Conservation (phyloP, 2,113 vertebrate genomes). For the Cephalopholis sonnerati region DNA sequence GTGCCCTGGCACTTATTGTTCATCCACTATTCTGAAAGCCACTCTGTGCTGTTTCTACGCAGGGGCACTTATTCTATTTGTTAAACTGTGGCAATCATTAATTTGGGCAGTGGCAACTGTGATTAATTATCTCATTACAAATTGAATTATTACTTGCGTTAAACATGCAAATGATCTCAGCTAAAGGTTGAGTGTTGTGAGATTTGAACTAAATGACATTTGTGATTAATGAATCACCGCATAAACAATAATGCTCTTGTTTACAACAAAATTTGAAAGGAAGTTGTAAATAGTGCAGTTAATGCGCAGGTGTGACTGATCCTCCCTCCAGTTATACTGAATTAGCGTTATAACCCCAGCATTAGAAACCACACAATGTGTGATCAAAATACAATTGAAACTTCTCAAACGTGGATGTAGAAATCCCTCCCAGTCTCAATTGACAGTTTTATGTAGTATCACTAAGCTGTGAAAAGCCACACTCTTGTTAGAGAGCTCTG, state of each 20-base stretch:
- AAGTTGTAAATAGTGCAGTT: slow-evolving; percentile 44
- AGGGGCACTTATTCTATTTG: slow-evolving; percentile 50
- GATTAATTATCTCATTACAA: slow-evolving; percentile 82
- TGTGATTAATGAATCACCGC: slow-evolving; percentile 69
- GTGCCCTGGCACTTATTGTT: slow-evolving; percentile 42
- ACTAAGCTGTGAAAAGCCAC: slow-evolving; percentile 1
- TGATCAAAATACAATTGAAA: slow-evolving; percentile 27
- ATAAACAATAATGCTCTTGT: slow-evolving; percentile 57
- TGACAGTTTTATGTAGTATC: slow-evolving; percentile 14
- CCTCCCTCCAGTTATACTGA: slow-evolving; percentile 6
- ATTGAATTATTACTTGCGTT: slow-evolving; percentile 75
- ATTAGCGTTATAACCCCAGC: neutral
- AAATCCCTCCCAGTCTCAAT: neutral
- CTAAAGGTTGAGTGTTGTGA: slow-evolving; percentile 68
- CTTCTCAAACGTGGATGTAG: neutral
- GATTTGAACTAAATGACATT: slow-evolving; percentile 62
- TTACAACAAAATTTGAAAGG: slow-evolving; percentile 52
- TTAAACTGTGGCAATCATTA: slow-evolving; percentile 68
- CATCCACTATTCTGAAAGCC: slow-evolving; percentile 26
- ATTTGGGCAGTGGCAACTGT: slow-evolving; percentile 72
- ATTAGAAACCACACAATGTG: neutral
- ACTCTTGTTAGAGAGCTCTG: slow-evolving; percentile 4
- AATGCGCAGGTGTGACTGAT: slow-evolving; percentile 34
- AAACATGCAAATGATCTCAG: slow-evolving; percentile 73
- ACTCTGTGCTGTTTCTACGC: slow-evolving; percentile 19